Evolutionary conservation across 2,797 vertebrate species (phyloP).

Genomic region (Mus minutoides): DNA sequence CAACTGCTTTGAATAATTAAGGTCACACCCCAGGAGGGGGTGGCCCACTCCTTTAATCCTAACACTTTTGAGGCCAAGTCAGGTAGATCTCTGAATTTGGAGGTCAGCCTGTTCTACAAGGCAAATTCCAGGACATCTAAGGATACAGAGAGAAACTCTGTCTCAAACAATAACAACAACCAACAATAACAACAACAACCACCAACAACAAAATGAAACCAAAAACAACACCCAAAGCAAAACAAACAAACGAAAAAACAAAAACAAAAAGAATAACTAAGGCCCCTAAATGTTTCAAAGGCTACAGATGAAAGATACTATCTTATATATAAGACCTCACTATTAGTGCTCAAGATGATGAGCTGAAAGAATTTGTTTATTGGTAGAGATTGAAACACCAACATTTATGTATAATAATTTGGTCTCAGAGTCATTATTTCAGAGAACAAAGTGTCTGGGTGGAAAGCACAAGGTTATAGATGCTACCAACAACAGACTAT

Average conservation of each 20-base stretch:
- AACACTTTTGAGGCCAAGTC: not conserved
- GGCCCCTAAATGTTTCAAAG: conserved; percentile 54
- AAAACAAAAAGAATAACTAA: not conserved
- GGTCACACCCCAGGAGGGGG: no score
- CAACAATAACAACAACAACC: not conserved
- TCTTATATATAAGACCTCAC: conserved; percentile 35
- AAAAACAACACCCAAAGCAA: not conserved
- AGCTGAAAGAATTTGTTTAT: conserved; percentile 50
- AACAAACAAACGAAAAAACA: not conserved
- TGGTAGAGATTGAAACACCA: conserved; percentile 50
- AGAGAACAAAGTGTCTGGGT: not conserved
- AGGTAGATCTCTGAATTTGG: not conserved
- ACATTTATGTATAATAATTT: not conserved
- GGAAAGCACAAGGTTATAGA: not conserved
- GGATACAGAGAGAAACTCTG: not conserved
- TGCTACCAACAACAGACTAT: not conserved
- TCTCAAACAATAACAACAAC: not conserved
- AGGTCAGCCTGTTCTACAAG: not conserved
- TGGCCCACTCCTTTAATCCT: not conserved
- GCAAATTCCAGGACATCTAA: not conserved
- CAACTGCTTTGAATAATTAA: conserved; percentile 72
- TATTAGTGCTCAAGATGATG: conserved; percentile 12
- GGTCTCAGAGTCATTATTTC: not conserved
- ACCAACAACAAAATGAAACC: not conserved
- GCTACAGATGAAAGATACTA: conserved; percentile 61